phyloP scores from a whole-genome alignment of 2,797 vertebrate species.

The Myiotriccus ornatus region DNA sequence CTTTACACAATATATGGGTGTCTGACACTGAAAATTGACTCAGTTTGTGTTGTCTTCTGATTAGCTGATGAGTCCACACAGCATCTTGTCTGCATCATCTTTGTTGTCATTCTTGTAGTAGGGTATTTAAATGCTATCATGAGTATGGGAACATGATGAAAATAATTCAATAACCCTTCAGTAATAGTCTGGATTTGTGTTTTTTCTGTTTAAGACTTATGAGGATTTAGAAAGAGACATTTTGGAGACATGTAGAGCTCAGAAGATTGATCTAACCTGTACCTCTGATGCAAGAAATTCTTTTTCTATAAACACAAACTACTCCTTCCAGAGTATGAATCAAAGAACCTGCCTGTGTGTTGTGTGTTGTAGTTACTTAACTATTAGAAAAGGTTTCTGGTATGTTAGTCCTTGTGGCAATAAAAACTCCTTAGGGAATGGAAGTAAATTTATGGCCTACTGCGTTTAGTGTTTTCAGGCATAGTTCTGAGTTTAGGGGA shows the following conservation, averaged over 20 bases:
- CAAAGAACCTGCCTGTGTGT: background rate
- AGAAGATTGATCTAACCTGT: background rate
- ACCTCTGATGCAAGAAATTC: background rate
- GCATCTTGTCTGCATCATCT: background rate
- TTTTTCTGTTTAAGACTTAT: background rate
- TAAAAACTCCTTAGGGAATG: constrained; percentile 8
- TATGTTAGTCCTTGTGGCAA: constrained; percentile 6
- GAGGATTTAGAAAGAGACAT: background rate
- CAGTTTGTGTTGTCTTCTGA: background rate
- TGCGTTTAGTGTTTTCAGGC: constrained; percentile 15
- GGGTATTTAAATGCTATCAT: background rate
- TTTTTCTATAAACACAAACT: constrained; percentile 19
- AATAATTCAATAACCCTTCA: background rate
- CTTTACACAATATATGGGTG: background rate
- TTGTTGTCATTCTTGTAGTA: background rate
- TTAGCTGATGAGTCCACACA: background rate
- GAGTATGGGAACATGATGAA: background rate
- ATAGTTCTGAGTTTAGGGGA: background rate
- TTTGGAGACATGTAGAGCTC: background rate
- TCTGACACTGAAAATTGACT: background rate
- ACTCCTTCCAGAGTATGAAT: background rate
- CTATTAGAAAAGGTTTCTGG: background rate
- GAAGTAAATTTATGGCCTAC: constrained; percentile 29
- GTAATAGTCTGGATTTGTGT: background rate
- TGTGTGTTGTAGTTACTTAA: background rate